These are phyloP conservation scores for Drosophila formosana DNA, from an alignment of 2,888 invertebrate species.

Conservation along the genomic window DNA sequence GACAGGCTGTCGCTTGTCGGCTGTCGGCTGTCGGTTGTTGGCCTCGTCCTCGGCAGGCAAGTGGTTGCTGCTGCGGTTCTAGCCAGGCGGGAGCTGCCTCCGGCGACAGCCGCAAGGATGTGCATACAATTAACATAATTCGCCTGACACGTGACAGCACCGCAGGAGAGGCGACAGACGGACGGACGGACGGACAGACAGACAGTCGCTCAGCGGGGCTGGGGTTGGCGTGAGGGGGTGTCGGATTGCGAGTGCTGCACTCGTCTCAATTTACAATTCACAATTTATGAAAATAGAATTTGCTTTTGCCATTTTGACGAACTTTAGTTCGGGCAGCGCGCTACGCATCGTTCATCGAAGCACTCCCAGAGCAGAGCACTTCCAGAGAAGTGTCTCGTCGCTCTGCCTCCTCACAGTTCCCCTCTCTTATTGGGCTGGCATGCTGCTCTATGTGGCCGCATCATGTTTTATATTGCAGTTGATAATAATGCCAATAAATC, in stretches of 20 bases:
- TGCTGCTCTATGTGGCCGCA: slow-evolving; percentile 58
- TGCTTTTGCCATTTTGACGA: slow-evolving; percentile 74
- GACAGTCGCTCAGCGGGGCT: background rate
- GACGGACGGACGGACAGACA: slow-evolving; percentile 6
- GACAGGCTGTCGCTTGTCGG: slow-evolving; percentile 1
- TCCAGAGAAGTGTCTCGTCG: slow-evolving; percentile 24
- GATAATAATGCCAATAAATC: slow-evolving; percentile 83
- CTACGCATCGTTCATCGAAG: slow-evolving; percentile 1
- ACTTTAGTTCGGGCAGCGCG: slow-evolving; percentile 54
- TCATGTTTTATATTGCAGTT: slow-evolving; percentile 82
- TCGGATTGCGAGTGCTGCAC: slow-evolving; percentile 69
- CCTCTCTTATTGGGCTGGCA: background rate
- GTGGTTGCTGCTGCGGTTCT: slow-evolving; percentile 35
- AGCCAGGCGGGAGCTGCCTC: slow-evolving; percentile 8
- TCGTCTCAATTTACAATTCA: slow-evolving; percentile 79
- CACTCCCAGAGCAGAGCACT: slow-evolving; percentile 24
- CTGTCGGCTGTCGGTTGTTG: slow-evolving; percentile 22
- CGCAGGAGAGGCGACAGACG: slow-evolving; percentile 7
- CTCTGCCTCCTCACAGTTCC: background rate
- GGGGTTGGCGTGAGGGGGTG: slow-evolving; percentile 29
- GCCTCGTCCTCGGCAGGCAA: slow-evolving; percentile 27
- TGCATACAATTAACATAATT: slow-evolving; percentile 85
- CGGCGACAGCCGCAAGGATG: slow-evolving; percentile 69
- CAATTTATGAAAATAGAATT: slow-evolving; percentile 80
- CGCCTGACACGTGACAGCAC: slow-evolving; percentile 84